A percentile compares a stretch with the other conserved stretches of the same genome.
Evolutionary conservation across 2,888 invertebrate genomes (phyloP).

Genomic region (Trilocha varians): DNA sequence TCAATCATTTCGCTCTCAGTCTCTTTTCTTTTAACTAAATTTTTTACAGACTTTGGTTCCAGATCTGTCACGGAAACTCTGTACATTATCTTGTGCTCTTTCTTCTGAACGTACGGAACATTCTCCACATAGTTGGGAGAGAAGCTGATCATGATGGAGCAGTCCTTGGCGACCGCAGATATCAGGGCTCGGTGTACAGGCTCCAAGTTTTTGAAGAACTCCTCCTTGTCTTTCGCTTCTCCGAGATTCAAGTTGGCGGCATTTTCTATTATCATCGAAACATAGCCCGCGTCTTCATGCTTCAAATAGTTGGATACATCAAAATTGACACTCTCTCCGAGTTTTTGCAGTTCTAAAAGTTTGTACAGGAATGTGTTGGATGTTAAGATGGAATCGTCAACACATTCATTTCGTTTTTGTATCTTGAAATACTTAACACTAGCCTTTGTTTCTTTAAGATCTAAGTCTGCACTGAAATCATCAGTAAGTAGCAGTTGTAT

Average conservation of each 20-base stretch:
- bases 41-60: conserved; percentile 75
- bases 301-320: conserved; percentile 10
- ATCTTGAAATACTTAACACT: not conserved
- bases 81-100: conserved; percentile 52
- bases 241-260: conserved; percentile 26
- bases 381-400: conserved; percentile 17
- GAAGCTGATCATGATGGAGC: conserved; percentile 79
- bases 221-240: conserved; percentile 18
- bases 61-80: conserved; percentile 77
- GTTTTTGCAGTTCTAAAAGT: conserved; percentile 41
- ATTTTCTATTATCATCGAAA: conserved; percentile 28
- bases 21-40: conserved; percentile 38
- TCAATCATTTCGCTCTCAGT: conserved; percentile 40
- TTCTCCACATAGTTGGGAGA: conserved; percentile 23
- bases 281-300: conserved; percentile 30
- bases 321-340: conserved; percentile 25
- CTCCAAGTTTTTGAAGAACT: conserved; percentile 24
- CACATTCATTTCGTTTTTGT: conserved; percentile 19
- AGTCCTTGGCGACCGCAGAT: conserved; percentile 79
- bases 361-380: conserved; percentile 30
- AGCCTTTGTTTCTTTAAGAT: conserved; percentile 9
- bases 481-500: conserved; percentile 34
- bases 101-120: conserved; percentile 33
- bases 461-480: conserved; percentile 2
- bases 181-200: conserved; percentile 52